These are phyloP conservation scores for Catharus ustulatus DNA, from an alignment of 2,797 vertebrate species.

Conservation along the genomic window DNA sequence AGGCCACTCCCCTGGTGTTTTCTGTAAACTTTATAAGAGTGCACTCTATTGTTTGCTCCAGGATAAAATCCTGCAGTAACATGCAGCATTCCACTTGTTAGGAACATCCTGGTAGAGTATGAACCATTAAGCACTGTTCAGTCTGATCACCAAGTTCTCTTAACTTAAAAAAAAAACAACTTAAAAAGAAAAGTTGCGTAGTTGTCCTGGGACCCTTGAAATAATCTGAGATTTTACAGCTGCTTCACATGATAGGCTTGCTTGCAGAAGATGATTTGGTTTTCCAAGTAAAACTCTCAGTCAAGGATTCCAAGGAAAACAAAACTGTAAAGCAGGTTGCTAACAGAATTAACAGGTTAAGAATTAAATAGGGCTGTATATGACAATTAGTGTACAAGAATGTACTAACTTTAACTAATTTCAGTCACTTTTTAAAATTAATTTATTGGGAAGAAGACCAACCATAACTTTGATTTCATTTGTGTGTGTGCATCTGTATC, in stretches of 20 bases:
- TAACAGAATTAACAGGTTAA: not conserved
- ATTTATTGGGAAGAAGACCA: not conserved
- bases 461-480: not conserved
- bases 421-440: not conserved
- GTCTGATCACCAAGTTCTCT: not conserved
- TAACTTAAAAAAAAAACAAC: not conserved
- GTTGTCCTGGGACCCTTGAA: not conserved
- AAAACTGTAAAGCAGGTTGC: not conserved
- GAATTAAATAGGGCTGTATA: not conserved
- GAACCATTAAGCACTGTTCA: not conserved
- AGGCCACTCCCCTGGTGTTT: not conserved
- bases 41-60: not conserved
- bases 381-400: not conserved
- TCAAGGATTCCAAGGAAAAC: not conserved
- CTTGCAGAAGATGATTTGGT: not conserved
- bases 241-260: not conserved
- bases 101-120: not conserved
- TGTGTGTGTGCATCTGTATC: rapidly evolving
- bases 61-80: not conserved
- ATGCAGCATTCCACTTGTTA: not conserved
- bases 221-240: not conserved
- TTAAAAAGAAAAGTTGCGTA: not conserved
- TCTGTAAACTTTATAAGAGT: not conserved
- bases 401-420: not conserved
- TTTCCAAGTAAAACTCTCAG: not conserved